Base-by-base conservation (phyloP, 2,113 vertebrate species). In the Pseudorectes ferrugineus region DNA sequence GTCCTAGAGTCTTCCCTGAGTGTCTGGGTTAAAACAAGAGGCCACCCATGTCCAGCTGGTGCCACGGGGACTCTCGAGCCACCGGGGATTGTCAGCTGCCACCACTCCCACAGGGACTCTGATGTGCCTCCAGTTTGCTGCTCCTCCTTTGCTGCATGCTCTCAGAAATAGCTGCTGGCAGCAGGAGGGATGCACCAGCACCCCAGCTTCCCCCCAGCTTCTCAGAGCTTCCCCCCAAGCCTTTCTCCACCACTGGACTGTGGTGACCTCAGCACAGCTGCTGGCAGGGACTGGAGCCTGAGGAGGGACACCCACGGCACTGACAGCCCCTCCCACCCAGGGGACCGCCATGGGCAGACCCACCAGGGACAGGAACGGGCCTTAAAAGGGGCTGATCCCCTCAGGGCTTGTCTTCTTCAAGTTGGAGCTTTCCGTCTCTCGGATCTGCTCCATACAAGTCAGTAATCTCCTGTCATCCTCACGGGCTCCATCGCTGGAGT, bases 31-130 rank as follows among this genome's bases (percentile, higher is more conserved):
- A 19, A 35, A 85, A 43, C 17, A 35, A 52, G 94, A 83, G 55
- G 31, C 38, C 35, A 10, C 17, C 10, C 1, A 0, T 35, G 66
- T 46, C 61, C 48, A 16, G 33, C 48, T 52, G 35, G 15, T 75
- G 75, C 80, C 49, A 15, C 0, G 0, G 83, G 26, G 67, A 40
- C 71, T 51, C 46, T 9, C 0, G 0, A 8, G n/a, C 31, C 67
- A 29, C 29, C 0, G 1, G 43, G 49, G 59, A 10, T 14, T 28
- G 28, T 49, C 62, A 65, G 7, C 52, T 59, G n/a, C 59, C 63
- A 52, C 55, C 7, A 0, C 22, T 63, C 6, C 43, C 48, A 38
- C 10, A 2, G 49, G 25, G 42, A 35, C 61, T 13, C 19, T 10
- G 43, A 11, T 9, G 23, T 40, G 20, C 81, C 57, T 81, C 71